Evolutionary conservation across 2,888 invertebrate genomes (phyloP), one percentile per base, ranked within the genome.

Genomic region (Dione vanillae): DNA sequence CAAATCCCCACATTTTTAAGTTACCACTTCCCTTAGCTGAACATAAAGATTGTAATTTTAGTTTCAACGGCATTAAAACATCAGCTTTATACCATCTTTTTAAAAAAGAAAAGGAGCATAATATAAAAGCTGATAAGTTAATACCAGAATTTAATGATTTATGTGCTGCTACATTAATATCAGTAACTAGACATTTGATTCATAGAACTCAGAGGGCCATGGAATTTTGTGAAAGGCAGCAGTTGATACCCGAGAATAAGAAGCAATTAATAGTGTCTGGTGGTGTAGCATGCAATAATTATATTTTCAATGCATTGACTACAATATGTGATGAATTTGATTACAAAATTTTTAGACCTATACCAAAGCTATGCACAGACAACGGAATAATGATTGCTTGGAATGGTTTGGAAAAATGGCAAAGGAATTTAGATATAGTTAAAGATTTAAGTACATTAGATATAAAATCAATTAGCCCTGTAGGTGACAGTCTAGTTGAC

Each of bases 301-400:
- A 95, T 80, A 96, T 99, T 59, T 95, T 95, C 65, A 93, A 94
- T 74, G 95, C 96, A 41, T 88, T 99, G 61, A 84, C 94, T 79
- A 91, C 95, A 68, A 85, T 99, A 70, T 97, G 97, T 80, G 82
- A 94, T 67, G 94, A 95, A 77, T 94, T 94, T 80, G 94, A 93
- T 14, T 97, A 95, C 82, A 90, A 92, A 80, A 92, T 98, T 47
- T 94, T 95, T 67, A 95, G 97, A 76, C 98, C 99, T 9, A 95
- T 96, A 0, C 96, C 96, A 47, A 95, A 95, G 79, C 94, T 98
- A 49, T 99, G 99, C 85, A 98, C 98, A 0, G 99, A 99, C 87
- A 99, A 99, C 94, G 99, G 99, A 20, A 95, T 98, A 40, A 99
- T 99, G 99, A 98, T 99, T 82, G 99, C 99, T 41, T 99, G 99